Base-by-base conservation (phyloP, 2,113 vertebrate species). In the Caranx ignobilis region DNA sequence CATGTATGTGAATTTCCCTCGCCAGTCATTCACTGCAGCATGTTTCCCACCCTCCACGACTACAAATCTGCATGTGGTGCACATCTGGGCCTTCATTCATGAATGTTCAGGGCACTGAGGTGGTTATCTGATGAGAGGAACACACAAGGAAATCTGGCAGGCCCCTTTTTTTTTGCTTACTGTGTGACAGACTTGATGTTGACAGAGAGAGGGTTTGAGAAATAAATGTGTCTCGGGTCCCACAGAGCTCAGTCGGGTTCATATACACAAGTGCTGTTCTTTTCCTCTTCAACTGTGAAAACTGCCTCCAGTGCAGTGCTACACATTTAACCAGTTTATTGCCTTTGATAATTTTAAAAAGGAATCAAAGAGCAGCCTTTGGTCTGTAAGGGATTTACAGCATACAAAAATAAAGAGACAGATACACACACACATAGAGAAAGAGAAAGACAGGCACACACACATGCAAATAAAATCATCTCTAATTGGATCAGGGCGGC, bases 1-100 rank as follows among this genome's bases (percentile, higher is more conserved):
- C 90, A 85, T 85, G 91, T 89, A 86, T 77, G 86, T 89, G 89
- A 90, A 80, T 85, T 89, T 87, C 88, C 85, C 86, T 89, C 84
- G 26, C 63, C 87, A 70, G 80, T 79, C 84, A 55, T 83, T 86
- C 76, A 75, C 79, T 85, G n/a, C 70, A 80, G 83, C 88, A 75
- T 79, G 70, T 84, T 92, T 89, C 91, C 91, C 91, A 85, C 86
- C 87, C 85, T 87, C 69, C 54, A 9, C 26, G 59, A 69, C 73
- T 56, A 78, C 79, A 68, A 84, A 91, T 89, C 91, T 88, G 87
- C 91, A 91, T 92, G 77, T 93, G 93, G 91, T 13, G 71, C 89
- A 93, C 93, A 94, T 93, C 91, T 94, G 93, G 86, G 86, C 82
- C 90, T 87, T 80, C 89, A 86, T 74, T 92, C 88, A 86, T 50